Percentiles rank a stretch among this genome's conserved stretches.
phyloP scores from a whole-genome alignment of 2,113 vertebrate genomes.

The Otocyon megalotis region DNA sequence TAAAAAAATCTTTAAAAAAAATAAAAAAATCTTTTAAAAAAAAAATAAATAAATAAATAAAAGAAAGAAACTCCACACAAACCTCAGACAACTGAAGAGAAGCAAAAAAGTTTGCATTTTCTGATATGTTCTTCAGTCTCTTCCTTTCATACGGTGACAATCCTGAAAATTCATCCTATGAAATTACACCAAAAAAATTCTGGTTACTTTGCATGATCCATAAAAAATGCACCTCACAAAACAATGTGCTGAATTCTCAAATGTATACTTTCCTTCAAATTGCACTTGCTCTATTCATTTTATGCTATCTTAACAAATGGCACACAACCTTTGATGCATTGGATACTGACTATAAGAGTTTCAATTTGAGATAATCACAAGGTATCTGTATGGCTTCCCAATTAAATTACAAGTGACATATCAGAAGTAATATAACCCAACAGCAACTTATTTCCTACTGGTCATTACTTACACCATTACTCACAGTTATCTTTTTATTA shows the following conservation, averaged over 20 bases:
- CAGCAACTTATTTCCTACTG: not conserved
- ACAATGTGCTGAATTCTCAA: not conserved
- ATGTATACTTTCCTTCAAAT: slow-evolving; percentile 23
- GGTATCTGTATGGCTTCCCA: not conserved
- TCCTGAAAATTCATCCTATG: slow-evolving; percentile 75
- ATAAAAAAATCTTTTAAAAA: no score
- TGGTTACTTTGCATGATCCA: not conserved
- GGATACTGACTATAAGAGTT: not conserved
- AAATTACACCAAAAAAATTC: slow-evolving; percentile 61
- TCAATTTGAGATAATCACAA: not conserved
- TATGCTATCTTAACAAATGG: not conserved
- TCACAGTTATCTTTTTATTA: slow-evolving; percentile 27
- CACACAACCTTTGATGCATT: not conserved
- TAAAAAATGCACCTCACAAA: not conserved
- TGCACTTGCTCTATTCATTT: not conserved
- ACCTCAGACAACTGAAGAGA: slow-evolving; percentile 88
- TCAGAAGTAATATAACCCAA: not conserved
- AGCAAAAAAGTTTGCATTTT: slow-evolving; percentile 90
- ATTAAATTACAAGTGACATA: not conserved
- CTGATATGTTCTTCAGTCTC: slow-evolving; percentile 88
- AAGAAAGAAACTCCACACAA: slow-evolving; percentile 43
- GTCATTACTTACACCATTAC: not conserved
- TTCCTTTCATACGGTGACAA: slow-evolving; percentile 88
- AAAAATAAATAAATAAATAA: no score
- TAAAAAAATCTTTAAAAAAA: no score